Base-by-base conservation (phyloP, 64 coral and sea anemone genomes). In the Pachyseris speciosa region DNA sequence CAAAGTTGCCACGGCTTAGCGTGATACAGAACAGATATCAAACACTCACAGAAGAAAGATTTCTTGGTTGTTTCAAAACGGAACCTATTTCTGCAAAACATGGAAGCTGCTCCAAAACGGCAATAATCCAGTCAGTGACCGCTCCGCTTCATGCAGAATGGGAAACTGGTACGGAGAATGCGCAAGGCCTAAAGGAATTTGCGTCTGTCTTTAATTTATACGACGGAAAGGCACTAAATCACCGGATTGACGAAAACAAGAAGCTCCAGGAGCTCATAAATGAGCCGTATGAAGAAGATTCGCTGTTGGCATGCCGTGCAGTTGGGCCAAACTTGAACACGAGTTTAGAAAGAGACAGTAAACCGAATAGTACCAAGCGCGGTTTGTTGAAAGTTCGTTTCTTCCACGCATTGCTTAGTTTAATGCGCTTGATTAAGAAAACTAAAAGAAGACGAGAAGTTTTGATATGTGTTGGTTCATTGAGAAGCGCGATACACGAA, bases 351-450 rank as follows among this genome's bases (percentile, higher is more conserved):
- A 44, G 39, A 20, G 38, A 34, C 27, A 67, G 15, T 24, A 25
- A n/a, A n/a, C n/a, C n/a, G n/a, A n/a, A n/a, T n/a, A n/a, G n/a
- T n/a, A n/a, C 38, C 13, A 7, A 12, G 15, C 4, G 19, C 7
- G 6, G 37, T 74, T n/a, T 74, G 38, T 74, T 74, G 40, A 74
- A 74, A 74, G 22, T 20, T 10, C 70, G 70, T 39, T 39, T 74
- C 40, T n/a, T 74, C 9, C 38, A 74, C 34, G 36, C 40, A 45
- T 45, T 74, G 36, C 27, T 22, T 74, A 19, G 28, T 11, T 40
- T 74, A 25, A 22, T 40, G 13, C 38, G 19, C 9, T 40, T 74
- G 37, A 44, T 42, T 12, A 24, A 44, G 70, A 42, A 44, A 24
- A 11, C 40, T n/a, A 39, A 74, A 74, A 74, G 8, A 25, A 74